Evolutionary conservation across 2,888 invertebrate species (phyloP).

Genomic region (Yponomeuta sedellus): DNA sequence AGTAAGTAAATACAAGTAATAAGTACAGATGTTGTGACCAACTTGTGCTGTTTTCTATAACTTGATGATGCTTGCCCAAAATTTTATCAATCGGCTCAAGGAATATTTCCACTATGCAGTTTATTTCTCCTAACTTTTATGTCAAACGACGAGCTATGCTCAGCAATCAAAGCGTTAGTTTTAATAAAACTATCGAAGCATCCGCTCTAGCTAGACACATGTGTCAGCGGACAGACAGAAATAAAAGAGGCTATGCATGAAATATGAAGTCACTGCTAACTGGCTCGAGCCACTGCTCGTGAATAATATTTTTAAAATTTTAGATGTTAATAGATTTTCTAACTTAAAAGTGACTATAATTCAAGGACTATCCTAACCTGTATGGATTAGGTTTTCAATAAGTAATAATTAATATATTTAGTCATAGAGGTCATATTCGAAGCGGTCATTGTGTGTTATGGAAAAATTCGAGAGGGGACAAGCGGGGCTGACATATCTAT

Average conservation of each 20-base stretch:
- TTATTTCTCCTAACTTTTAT: background rate
- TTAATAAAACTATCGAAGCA: conserved; percentile 12
- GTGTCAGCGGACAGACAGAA: conserved; percentile 56
- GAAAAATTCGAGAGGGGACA: conserved; percentile 2
- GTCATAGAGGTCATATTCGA: background rate
- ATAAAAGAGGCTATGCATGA: conserved; percentile 52
- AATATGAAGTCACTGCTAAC: conserved; percentile 52
- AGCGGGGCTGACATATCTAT: background rate
- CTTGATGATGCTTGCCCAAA: too few relatives aligned
- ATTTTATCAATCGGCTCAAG: background rate
- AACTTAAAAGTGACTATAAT: background rate
- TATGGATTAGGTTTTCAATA: too few relatives aligned
- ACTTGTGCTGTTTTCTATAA: too few relatives aligned
- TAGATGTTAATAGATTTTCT: background rate
- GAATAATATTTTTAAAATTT: background rate
- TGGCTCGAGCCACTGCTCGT: conserved; percentile 17
- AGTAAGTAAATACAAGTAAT: too few relatives aligned
- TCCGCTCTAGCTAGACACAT: conserved; percentile 27
- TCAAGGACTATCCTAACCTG: background rate
- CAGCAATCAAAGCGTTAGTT: conserved; percentile 3
- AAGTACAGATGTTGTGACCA: too few relatives aligned
- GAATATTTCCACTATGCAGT: background rate
- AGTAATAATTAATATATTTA: background rate
- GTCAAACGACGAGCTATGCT: background rate
- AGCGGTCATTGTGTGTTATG: background rate